phyloP scores from a whole-genome alignment of 2,113 vertebrate species.

The Irena cyanogastra region DNA sequence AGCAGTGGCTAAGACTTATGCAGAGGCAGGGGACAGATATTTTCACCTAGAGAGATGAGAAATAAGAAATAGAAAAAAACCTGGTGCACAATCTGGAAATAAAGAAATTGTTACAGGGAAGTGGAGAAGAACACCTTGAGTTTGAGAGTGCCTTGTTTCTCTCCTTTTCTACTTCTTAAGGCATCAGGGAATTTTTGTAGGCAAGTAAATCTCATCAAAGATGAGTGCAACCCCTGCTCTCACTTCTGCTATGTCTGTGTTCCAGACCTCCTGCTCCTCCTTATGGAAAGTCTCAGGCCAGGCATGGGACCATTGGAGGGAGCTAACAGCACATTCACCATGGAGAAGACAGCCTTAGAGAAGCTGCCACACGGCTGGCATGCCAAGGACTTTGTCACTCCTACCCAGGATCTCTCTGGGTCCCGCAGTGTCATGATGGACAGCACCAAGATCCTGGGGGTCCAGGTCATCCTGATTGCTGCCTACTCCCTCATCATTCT shows the following conservation, averaged over 20 bases:
- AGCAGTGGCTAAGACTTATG: not conserved
- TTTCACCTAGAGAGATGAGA: not conserved
- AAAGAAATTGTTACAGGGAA: not conserved
- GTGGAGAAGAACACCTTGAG: not conserved
- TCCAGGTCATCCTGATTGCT: slow-evolving; percentile 82
- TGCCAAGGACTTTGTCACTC: slow-evolving; percentile 51
- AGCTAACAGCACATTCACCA: slow-evolving; percentile 74
- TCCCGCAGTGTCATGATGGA: slow-evolving; percentile 79
- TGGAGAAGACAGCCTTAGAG: slow-evolving; percentile 57
- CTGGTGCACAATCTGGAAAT: not conserved
- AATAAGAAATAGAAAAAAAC: not conserved
- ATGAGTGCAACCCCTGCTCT: not conserved
- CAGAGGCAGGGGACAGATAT: not conserved
- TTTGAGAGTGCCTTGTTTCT: not conserved
- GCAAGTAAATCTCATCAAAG: not conserved
- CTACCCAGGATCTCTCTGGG: slow-evolving; percentile 59
- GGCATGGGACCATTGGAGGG: slow-evolving; percentile 76
- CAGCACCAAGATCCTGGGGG: slow-evolving; percentile 84
- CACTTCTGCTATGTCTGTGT: not conserved
- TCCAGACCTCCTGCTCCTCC: not conserved
- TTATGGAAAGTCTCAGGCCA: not conserved
- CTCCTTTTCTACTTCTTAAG: not conserved
- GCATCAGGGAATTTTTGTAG: not conserved
- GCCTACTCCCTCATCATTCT: slow-evolving; percentile 89
- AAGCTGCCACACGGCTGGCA: slow-evolving; percentile 40